Evolutionary conservation across 2,113 vertebrate species (phyloP).

Genomic region (Erinaceus europaeus): DNA sequence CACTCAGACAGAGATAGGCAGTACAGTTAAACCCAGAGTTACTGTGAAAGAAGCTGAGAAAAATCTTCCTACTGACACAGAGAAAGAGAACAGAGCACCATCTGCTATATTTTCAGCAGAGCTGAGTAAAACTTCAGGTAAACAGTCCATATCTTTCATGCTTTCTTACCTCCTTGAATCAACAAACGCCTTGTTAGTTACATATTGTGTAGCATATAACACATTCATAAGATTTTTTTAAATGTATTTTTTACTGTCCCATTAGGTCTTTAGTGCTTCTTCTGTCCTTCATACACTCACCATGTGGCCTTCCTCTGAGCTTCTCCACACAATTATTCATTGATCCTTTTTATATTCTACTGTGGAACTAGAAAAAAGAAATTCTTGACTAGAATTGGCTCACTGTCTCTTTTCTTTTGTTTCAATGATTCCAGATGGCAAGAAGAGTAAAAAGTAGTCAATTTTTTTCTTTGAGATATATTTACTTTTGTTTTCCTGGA

Average conservation of each 20-base stretch:
- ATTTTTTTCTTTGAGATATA: slow-evolving; percentile 38
- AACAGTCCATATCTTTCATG: slow-evolving; percentile 74
- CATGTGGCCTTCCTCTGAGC: neutral
- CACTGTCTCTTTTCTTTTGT: neutral
- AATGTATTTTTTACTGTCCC: neutral
- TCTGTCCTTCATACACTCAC: neutral
- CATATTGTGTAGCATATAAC: neutral
- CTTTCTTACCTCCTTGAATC: slow-evolving; percentile 53
- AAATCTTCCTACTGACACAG: slow-evolving; percentile 78
- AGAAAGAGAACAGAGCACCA: slow-evolving; percentile 76
- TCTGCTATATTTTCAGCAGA: slow-evolving; percentile 82
- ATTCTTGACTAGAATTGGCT: neutral
- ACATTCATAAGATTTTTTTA: neutral
- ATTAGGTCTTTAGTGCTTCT: slow-evolving; percentile 4
- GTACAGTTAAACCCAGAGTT: slow-evolving; percentile 77
- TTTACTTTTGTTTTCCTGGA: slow-evolving; percentile 29
- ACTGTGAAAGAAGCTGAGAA: slow-evolving; percentile 74
- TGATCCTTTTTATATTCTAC: slow-evolving; percentile 5
- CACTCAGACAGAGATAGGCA: slow-evolving; percentile 73
- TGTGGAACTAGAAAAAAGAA: neutral
- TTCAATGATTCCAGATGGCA: slow-evolving; percentile 17
- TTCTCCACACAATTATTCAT: neutral
- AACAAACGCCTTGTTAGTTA: neutral
- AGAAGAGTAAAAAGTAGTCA: slow-evolving; percentile 20
- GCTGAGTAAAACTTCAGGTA: slow-evolving; percentile 87